These are phyloP conservation scores for Siderastrea radians DNA, from an alignment of 92 coral and sea anemone genomes.

Conservation along the genomic window DNA sequence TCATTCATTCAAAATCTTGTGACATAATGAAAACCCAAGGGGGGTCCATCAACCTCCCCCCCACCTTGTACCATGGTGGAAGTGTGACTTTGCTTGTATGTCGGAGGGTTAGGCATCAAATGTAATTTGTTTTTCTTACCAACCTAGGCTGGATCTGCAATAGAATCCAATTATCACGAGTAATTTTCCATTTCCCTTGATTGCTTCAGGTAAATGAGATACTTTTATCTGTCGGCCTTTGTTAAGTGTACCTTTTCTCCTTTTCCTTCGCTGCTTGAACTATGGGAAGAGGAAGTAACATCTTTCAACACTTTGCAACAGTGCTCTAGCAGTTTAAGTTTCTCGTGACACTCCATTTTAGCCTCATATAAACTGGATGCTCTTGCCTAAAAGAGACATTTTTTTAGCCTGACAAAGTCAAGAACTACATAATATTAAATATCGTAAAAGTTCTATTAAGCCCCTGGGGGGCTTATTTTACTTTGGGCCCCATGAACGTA, in stretches of 20 bases:
- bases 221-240: not conserved
- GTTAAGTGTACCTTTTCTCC: constrained; percentile 10
- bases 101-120: too few species aligned
- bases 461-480: too few species aligned
- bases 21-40: too few species aligned
- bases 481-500: too few species aligned
- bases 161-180: too few species aligned
- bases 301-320: constrained; percentile 57
- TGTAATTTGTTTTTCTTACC: too few species aligned
- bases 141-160: too few species aligned
- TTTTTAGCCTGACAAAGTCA: not conserved
- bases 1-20: too few species aligned
- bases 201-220: not conserved
- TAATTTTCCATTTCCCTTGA: not conserved
- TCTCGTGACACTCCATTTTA: constrained; percentile 69
- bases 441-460: too few species aligned
- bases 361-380: constrained; percentile 64
- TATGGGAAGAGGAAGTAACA: not conserved
- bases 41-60: too few species aligned
- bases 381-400: constrained; percentile 46
- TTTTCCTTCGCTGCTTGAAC: not conserved
- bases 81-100: too few species aligned
- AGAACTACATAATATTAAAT: not conserved
- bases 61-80: too few species aligned
- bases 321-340: constrained; percentile 60